A percentile compares a stretch with the other conserved stretches of the same genome.
Evolutionary conservation across 2,888 invertebrate species (phyloP).

Genomic region (Drosophila neotestacea): DNA sequence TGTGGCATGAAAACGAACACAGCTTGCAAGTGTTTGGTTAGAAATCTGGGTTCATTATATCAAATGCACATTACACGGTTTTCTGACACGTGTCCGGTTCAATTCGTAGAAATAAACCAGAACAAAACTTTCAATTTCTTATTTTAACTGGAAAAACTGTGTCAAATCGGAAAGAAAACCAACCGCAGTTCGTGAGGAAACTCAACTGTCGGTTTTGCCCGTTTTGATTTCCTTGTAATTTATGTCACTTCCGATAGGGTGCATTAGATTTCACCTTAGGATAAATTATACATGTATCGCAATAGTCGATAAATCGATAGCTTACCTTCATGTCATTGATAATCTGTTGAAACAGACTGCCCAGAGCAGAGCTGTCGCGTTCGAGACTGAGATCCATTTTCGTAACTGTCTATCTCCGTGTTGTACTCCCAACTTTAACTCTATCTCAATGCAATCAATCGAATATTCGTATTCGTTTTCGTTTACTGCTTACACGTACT

Average conservation of each 20-base stretch:
- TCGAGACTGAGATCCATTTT: slow-evolving; percentile 85
- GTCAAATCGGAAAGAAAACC: slow-evolving; percentile 19
- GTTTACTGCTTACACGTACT: slow-evolving; percentile 17
- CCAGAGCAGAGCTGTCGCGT: slow-evolving; percentile 94
- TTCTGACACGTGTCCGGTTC: slow-evolving; percentile 47
- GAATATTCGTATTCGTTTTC: slow-evolving; percentile 43
- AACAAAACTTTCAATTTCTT: slow-evolving; percentile 42
- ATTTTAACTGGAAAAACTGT: slow-evolving; percentile 20
- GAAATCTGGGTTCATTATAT: slow-evolving; percentile 13
- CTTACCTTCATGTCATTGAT: slow-evolving; percentile 98
- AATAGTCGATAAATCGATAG: slow-evolving; percentile 44
- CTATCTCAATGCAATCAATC: slow-evolving; percentile 48
- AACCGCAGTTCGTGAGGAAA: slow-evolving; percentile 45
- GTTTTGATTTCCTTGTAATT: slow-evolving; percentile 17
- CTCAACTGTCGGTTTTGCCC: slow-evolving; percentile 19
- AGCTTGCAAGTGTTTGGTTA: slow-evolving; percentile 11
- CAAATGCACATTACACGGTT: slow-evolving; percentile 24
- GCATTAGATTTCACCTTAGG: not conserved
- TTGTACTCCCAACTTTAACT: slow-evolving; percentile 6
- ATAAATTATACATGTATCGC: not conserved
- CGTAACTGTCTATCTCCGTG: slow-evolving; percentile 6
- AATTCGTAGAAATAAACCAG: slow-evolving; percentile 25
- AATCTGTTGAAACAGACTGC: slow-evolving; percentile 97
- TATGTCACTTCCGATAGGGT: slow-evolving; percentile 33
- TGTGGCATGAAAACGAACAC: slow-evolving; percentile 3